These are phyloP conservation scores for Celastrina argiolus DNA, from an alignment of 2,888 invertebrate species.

Conservation along the genomic window DNA sequence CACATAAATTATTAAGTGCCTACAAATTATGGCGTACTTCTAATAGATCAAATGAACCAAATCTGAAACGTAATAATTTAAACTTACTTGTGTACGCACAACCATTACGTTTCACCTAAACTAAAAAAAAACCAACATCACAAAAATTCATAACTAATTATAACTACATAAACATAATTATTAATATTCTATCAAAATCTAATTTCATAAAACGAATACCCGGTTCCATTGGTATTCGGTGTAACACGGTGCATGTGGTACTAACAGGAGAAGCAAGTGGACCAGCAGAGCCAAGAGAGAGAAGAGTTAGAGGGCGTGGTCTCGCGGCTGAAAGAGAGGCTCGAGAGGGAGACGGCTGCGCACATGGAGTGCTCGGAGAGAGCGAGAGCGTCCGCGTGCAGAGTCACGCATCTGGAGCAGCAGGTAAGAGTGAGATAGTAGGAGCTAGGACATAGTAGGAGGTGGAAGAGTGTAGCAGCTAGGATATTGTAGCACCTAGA, in stretches of 20 bases:
- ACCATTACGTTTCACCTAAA: no score
- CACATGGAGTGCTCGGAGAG: constrained; percentile 92
- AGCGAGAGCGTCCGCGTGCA: constrained; percentile 73
- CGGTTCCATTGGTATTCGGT: constrained; percentile 26
- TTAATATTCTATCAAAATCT: no score
- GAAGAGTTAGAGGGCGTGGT: constrained; percentile 93
- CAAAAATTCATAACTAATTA: neutral
- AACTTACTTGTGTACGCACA: no score
- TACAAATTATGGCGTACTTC: no score
- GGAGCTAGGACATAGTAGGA: neutral
- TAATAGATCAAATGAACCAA: no score
- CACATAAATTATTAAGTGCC: no score
- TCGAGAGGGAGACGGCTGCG: constrained; percentile 92
- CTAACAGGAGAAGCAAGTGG: constrained; percentile 90
- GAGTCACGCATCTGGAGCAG: constrained; percentile 80
- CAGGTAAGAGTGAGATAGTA: constrained; percentile 48
- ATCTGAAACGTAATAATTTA: no score
- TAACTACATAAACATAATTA: neutral
- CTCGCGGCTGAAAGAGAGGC: constrained; percentile 87
- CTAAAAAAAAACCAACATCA: no score
- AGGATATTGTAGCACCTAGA: neutral
- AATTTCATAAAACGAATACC: constrained; percentile 15
- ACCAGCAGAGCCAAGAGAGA: constrained; percentile 92
- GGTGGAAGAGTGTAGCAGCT: neutral
- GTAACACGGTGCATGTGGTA: constrained; percentile 35